Conservation (phyloP, 2,888 invertebrate genomes). For the Coelinius sp. region DNA sequence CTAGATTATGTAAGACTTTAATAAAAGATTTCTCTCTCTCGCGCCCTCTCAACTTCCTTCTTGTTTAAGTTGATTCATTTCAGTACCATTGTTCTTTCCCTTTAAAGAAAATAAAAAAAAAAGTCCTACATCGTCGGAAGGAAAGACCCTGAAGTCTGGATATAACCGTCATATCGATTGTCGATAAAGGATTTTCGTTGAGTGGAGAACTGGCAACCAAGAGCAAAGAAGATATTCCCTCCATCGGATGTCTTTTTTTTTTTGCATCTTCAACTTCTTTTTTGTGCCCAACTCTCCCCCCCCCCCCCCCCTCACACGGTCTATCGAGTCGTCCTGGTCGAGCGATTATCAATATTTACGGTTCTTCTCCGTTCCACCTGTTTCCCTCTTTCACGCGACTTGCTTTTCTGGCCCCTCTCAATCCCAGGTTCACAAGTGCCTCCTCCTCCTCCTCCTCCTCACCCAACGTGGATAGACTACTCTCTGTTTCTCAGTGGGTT, state of each 20-base stretch:
- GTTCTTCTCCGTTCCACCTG: slow-evolving; percentile 63
- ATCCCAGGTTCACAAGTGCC: slow-evolving; percentile 51
- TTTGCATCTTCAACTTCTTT: neutral
- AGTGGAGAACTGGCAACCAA: slow-evolving; percentile 15
- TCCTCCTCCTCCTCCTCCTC: no score
- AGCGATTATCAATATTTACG: slow-evolving; percentile 69
- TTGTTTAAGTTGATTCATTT: slow-evolving; percentile 22
- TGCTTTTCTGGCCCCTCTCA: slow-evolving; percentile 41
- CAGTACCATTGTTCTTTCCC: slow-evolving; percentile 13
- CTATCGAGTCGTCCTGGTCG: slow-evolving; percentile 21
- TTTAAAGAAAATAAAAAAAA: neutral
- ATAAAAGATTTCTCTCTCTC: neutral
- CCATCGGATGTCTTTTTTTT: neutral
- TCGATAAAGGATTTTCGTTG: slow-evolving; percentile 17
- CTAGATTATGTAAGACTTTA: neutral
- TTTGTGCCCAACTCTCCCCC: slow-evolving; percentile 2
- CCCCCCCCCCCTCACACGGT: slow-evolving; percentile 7
- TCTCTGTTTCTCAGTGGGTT: neutral
- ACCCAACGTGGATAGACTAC: slow-evolving; percentile 14
- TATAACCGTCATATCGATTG: slow-evolving; percentile 24
- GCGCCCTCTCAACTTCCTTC: neutral
- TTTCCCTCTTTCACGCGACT: slow-evolving; percentile 54
- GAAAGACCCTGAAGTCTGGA: slow-evolving; percentile 16
- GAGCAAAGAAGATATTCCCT: slow-evolving; percentile 4
- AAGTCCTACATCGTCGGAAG: slow-evolving; percentile 6